phyloP scores from a whole-genome alignment of 2,888 invertebrate genomes.

The Cylloceria caligata region DNA sequence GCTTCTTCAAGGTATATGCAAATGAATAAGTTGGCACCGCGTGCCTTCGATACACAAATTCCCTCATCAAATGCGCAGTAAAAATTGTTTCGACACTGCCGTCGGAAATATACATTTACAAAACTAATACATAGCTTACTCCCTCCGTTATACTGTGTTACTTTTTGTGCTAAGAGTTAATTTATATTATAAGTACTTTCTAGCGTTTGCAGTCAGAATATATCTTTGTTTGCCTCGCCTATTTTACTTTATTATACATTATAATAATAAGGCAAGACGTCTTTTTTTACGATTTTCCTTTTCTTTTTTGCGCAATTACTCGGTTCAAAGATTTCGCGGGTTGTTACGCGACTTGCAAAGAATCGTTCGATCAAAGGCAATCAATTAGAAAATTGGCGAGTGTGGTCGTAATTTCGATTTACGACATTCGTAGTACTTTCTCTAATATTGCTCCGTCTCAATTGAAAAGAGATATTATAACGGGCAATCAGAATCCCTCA shows the following conservation, averaged over 20 bases:
- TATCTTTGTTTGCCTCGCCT: constrained; percentile 61
- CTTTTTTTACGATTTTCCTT: constrained; percentile 39
- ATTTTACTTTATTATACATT: constrained; percentile 59
- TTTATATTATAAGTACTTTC: constrained; percentile 55
- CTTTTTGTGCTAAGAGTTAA: constrained; percentile 58
- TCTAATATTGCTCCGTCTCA: constrained; percentile 59
- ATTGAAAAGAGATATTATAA: constrained; percentile 39
- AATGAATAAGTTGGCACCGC: constrained; percentile 37
- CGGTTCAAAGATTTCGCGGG: constrained; percentile 31
- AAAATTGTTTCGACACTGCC: constrained; percentile 35
- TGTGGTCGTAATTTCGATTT: constrained; percentile 7
- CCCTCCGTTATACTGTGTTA: constrained; percentile 47
- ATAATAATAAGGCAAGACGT: constrained; percentile 70
- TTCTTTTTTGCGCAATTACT: constrained; percentile 17
- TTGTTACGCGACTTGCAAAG: constrained; percentile 20
- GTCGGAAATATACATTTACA: constrained; percentile 72
- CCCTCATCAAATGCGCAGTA: constrained; percentile 41
- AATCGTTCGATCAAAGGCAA: constrained; percentile 58
- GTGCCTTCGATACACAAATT: background rate
- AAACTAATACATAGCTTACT: constrained; percentile 69
- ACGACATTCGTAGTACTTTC: constrained; percentile 56
- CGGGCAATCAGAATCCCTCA: constrained; percentile 19
- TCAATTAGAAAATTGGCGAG: constrained; percentile 37
- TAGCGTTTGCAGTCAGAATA: constrained; percentile 64
- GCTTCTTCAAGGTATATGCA: constrained; percentile 17